These are phyloP conservation scores for Lutraria rhynchaena DNA, from an alignment of 1,140 invertebrate genomes.

Conservation along the genomic window DNA sequence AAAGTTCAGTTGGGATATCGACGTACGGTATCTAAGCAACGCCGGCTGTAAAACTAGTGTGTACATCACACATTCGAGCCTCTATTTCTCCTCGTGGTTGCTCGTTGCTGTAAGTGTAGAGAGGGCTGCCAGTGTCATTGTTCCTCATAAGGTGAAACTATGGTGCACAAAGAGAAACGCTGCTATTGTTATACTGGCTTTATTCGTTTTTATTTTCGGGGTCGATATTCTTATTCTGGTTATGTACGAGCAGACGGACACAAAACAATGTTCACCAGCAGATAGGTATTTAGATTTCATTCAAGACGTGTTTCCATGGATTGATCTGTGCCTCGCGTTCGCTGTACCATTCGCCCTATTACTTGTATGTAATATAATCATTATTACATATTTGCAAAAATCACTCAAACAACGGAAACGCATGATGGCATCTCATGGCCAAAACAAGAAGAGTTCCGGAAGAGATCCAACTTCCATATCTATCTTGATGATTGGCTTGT, in stretches of 20 bases:
- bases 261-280: background rate
- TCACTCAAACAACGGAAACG: background rate
- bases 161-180: conserved; percentile 54
- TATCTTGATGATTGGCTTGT: conserved; percentile 5
- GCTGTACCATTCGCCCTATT: conserved; percentile 19
- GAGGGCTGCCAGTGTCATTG: conserved; percentile 60
- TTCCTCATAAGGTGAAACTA: conserved; percentile 62
- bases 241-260: background rate
- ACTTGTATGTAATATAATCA: conserved; percentile 26
- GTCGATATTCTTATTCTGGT: conserved; percentile 32
- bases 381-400: background rate
- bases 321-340: conserved; percentile 23
- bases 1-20: conserved; percentile 48
- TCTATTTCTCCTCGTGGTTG: conserved; percentile 67
- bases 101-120: conserved; percentile 69
- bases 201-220: conserved; percentile 1
- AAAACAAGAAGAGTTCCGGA: background rate
- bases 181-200: background rate
- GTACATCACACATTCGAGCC: conserved; percentile 56
- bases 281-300: background rate
- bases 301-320: conserved; percentile 15
- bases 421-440: background rate
- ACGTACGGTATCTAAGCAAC: conserved; percentile 48
- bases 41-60: conserved; percentile 59
- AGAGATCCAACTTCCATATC: background rate